Evolutionary conservation across 2,113 vertebrate species (phyloP).

Genomic region (Plotosus lineatus): DNA sequence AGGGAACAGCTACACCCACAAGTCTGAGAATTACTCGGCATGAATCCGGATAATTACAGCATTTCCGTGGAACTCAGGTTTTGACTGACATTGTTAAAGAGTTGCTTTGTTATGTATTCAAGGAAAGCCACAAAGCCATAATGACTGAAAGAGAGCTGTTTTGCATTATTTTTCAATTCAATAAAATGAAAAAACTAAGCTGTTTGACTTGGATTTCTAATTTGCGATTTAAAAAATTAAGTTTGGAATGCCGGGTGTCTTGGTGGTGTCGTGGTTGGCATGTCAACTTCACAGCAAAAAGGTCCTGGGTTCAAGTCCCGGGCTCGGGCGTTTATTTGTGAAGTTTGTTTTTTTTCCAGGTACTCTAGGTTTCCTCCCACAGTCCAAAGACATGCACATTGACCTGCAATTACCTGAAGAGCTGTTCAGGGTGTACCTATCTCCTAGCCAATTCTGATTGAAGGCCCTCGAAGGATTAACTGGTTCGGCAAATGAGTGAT

Average conservation of each 20-base stretch:
- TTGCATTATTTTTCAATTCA: neutral
- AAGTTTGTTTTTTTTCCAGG: too few relatives aligned
- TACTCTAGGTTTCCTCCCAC: too few relatives aligned
- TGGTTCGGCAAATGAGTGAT: too few relatives aligned
- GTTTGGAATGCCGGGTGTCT: neutral
- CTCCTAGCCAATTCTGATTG: too few relatives aligned
- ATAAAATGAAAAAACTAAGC: neutral
- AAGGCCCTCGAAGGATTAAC: too few relatives aligned
- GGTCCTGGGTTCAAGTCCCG: too few relatives aligned
- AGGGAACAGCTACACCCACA: neutral
- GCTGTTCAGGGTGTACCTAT: too few relatives aligned
- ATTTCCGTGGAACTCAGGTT: neutral
- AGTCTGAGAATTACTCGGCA: neutral
- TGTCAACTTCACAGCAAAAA: too few relatives aligned
- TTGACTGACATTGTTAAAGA: neutral
- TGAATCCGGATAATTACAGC: neutral
- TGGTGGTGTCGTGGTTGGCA: too few relatives aligned
- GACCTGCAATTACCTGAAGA: too few relatives aligned
- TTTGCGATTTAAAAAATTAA: neutral
- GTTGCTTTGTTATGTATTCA: neutral
- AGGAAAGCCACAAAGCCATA: constrained; percentile 5
- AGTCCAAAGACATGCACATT: too few relatives aligned
- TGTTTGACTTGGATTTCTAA: neutral
- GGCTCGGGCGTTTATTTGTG: too few relatives aligned
- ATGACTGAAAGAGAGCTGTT: neutral